These are phyloP conservation scores for Opisthocomus hoazin DNA, from an alignment of 2,113 vertebrate genomes.

Conservation along the genomic window DNA sequence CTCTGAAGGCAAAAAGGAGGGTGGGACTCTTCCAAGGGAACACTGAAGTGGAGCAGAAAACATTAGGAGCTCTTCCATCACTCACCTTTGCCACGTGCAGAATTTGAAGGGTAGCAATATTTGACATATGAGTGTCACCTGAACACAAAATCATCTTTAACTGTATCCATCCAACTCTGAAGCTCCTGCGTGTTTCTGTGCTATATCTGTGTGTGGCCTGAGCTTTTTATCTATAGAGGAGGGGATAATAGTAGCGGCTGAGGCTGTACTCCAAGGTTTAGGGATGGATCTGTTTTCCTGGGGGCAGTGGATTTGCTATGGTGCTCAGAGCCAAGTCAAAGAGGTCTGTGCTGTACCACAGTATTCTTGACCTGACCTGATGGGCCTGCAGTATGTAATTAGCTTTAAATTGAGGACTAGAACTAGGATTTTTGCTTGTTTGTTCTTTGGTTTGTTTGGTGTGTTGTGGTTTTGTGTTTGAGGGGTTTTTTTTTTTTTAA, in stretches of 20 bases:
- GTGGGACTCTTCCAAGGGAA: neutral
- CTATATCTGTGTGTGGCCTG: neutral
- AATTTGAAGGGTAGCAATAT: neutral
- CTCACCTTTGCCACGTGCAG: neutral
- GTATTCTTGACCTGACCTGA: neutral
- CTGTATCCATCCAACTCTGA: neutral
- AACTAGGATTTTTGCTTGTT: accelerated
- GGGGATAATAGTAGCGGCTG: neutral
- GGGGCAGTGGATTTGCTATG: neutral
- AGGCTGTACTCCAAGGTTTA: neutral
- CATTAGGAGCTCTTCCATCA: neutral
- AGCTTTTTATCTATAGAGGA: neutral
- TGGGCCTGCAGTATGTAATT: neutral
- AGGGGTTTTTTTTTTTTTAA: neutral
- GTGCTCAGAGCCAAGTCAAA: neutral
- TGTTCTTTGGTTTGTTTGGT: neutral
- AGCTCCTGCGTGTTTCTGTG: neutral
- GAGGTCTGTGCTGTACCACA: neutral
- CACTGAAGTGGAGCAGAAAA: neutral
- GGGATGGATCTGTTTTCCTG: neutral
- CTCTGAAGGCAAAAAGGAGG: neutral
- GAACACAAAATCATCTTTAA: neutral
- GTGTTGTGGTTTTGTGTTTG: neutral
- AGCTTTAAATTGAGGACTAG: neutral
- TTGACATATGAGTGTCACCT: accelerated